Percentiles rank a stretch among this genome's conserved stretches.
phyloP scores from a whole-genome alignment of 2,888 invertebrate genomes.

The Andrena hattorfiana region DNA sequence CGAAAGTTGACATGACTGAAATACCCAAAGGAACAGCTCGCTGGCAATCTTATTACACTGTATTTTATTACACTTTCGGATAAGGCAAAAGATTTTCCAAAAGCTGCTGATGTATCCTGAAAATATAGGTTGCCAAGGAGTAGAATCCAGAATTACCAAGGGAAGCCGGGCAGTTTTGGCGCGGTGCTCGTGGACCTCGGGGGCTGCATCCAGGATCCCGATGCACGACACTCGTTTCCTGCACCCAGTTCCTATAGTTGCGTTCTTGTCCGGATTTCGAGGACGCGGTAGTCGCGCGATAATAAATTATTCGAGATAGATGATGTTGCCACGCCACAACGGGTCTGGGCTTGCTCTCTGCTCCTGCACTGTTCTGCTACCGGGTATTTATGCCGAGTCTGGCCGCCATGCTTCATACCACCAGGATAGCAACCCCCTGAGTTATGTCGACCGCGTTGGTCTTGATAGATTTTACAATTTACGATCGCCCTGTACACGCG shows the following conservation, averaged over 20 bases:
- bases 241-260: conserved; percentile 78
- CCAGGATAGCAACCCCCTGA: conserved; percentile 82
- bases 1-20: neutral
- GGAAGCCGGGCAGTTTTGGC: conserved; percentile 7
- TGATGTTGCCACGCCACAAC: conserved; percentile 84
- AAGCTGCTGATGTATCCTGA: neutral
- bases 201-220: conserved; percentile 52
- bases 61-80: neutral
- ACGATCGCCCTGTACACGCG: conserved; percentile 78
- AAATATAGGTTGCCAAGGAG: neutral
- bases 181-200: conserved; percentile 12
- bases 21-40: neutral
- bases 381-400: conserved; percentile 85
- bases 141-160: neutral
- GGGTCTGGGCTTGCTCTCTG: conserved; percentile 83
- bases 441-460: conserved; percentile 84
- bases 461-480: conserved; percentile 85
- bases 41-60: neutral
- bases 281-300: conserved; percentile 81
- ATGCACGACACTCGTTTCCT: conserved; percentile 76
- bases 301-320: conserved; percentile 85
- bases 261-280: conserved; percentile 83
- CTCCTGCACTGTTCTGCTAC: conserved; percentile 82
- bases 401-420: conserved; percentile 84
- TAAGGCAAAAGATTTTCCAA: neutral